Base-by-base conservation (phyloP, 2,888 invertebrate species). In the Poecilus cupreus region DNA sequence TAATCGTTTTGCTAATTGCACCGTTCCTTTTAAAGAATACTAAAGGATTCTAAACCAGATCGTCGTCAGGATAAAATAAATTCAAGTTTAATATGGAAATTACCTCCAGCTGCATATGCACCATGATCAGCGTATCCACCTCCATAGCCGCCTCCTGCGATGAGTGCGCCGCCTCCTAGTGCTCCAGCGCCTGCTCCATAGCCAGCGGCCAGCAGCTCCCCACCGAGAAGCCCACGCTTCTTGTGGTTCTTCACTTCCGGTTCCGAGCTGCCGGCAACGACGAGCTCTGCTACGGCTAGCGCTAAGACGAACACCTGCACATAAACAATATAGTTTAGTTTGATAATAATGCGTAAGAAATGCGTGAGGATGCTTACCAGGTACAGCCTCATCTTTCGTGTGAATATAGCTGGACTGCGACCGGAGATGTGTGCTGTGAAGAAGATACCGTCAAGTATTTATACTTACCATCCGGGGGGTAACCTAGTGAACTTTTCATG, bases 401-500 rank as follows among this genome's bases (percentile, higher is more conserved):
- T 43, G 24, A 43, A 11, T 43, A 22, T 24, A 46, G 11, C 8
- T 72, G 72, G 46, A 68, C 64, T 68, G 64, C 64, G 3, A 11
- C 37, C 16, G 64, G 32, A 68, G 64, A 68, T 68, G 64, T 68
- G 72, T 72, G 43, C 20, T 46, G 5, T 22, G 26, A 24, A 22
- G 16, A n/a, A 46, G 2, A 16, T 43, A 6, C 13, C 8, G 2
- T 22, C 46, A 37, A 18, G 18, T 70, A 46, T 72, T 46, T 72
- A 72, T 72, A 72, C n/a, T 16, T n/a, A 5, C 26, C 18, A 3
- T 10, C 18, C 32, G 2, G 3, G 18, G 26, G n/a, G 3, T 72
- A 72, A 72, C 72, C 72, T 43, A 72, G n/a, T 72, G 46, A 72
- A 46, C 72, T 72, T 72, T 72, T 72, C 72, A 20, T n/a, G 10